These are phyloP conservation scores for Chrosomus eos DNA, from an alignment of 2,797 vertebrate genomes.

Conservation along the genomic window DNA sequence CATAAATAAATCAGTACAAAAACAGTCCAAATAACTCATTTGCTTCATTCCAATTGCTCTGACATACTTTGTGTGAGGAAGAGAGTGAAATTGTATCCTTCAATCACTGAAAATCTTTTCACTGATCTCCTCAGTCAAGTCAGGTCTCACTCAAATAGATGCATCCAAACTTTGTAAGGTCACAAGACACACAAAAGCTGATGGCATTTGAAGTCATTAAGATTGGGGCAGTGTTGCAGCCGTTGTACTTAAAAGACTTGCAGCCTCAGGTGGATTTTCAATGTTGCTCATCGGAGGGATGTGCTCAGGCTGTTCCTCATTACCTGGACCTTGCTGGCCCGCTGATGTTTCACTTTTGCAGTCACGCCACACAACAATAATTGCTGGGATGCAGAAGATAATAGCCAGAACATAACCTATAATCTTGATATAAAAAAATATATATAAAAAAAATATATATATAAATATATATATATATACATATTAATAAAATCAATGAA, in stretches of 20 bases:
- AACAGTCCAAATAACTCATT: neutral
- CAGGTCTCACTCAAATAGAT: too few relatives aligned
- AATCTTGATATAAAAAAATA: neutral
- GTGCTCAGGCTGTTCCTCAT: too few relatives aligned
- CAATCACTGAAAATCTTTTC: neutral
- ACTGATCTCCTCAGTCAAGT: too few relatives aligned
- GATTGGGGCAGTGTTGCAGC: fast-evolving
- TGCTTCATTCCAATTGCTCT: neutral
- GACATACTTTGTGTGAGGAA: neutral
- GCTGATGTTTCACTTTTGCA: too few relatives aligned
- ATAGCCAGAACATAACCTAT: neutral
- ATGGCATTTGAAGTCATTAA: neutral
- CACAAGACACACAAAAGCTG: neutral
- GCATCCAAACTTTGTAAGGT: neutral
- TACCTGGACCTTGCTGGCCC: too few relatives aligned
- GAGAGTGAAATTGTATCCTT: neutral
- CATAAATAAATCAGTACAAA: neutral
- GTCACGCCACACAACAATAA: fast-evolving
- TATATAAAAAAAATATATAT: too few relatives aligned
- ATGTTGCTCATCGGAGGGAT: fast-evolving
- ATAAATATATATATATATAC: too few relatives aligned
- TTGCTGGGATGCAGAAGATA: fast-evolving
- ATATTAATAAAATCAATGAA: too few relatives aligned
- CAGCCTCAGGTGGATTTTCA: too few relatives aligned
- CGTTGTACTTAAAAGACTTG: too few relatives aligned